Evolutionary conservation across 2,113 vertebrate genomes (phyloP).

Genomic region (Hydropotes inermis): DNA sequence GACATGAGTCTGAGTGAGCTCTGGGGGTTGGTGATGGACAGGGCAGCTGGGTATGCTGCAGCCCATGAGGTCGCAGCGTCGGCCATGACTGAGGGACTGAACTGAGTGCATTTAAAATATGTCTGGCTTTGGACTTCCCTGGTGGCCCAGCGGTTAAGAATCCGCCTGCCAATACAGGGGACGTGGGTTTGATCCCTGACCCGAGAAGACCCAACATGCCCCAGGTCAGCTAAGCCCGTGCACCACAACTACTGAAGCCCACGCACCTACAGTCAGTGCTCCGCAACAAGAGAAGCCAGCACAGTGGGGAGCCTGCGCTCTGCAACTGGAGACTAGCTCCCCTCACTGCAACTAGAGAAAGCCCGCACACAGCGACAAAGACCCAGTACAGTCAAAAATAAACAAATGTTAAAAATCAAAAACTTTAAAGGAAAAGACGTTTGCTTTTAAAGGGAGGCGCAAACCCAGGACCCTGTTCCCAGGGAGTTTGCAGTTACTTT

Average conservation of each 20-base stretch:
- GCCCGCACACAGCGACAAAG: neutral
- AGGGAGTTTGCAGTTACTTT: neutral
- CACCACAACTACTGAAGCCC: neutral
- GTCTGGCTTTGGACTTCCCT: neutral
- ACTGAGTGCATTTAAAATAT: neutral
- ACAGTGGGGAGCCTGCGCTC: rapidly evolving
- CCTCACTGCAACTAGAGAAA: neutral
- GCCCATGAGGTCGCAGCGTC: neutral
- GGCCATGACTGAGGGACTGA: neutral
- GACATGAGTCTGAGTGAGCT: neutral
- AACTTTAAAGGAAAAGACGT: neutral
- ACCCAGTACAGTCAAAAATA: neutral
- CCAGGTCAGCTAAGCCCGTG: neutral
- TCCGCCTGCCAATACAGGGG: neutral
- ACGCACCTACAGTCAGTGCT: neutral
- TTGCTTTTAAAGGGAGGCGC: neutral
- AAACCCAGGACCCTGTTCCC: neutral
- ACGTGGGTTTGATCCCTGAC: neutral
- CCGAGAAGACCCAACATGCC: neutral
- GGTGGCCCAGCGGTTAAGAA: neutral
- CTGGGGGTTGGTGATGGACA: neutral
- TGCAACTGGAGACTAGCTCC: neutral
- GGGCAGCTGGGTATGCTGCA: neutral
- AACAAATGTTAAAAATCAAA: neutral
- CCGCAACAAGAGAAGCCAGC: neutral